Percentiles rank a stretch among this genome's conserved stretches.
phyloP scores from a whole-genome alignment of 35 echinoderm and acorn worm species.

The Stichopus chloronotus region DNA sequence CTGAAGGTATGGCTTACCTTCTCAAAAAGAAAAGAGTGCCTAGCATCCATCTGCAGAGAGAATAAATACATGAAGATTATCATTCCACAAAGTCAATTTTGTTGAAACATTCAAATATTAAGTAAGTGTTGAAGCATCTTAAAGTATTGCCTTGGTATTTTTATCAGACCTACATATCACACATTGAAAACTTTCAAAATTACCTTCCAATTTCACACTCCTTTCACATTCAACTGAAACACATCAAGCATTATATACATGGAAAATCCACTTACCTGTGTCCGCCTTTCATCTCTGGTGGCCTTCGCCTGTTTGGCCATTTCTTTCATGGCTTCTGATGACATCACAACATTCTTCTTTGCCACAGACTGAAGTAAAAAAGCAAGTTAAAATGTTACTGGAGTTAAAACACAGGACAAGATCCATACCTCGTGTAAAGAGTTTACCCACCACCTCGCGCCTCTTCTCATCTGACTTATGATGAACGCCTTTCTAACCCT shows the following conservation, averaged over 20 bases:
- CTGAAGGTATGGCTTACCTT: constrained; percentile 67
- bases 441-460: too few relatives aligned
- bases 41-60: constrained; percentile 83
- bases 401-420: not conserved
- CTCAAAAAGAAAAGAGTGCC: constrained; percentile 82
- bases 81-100: too few relatives aligned
- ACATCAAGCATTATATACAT: too few relatives aligned
- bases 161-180: too few relatives aligned
- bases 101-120: too few relatives aligned
- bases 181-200: too few relatives aligned
- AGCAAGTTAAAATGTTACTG: not conserved
- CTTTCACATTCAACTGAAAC: too few relatives aligned
- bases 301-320: constrained; percentile 99
- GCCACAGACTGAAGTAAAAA: constrained; percentile 81
- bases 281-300: constrained; percentile 87
- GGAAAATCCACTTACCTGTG: constrained; percentile 21
- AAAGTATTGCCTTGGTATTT: too few relatives aligned
- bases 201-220: too few relatives aligned
- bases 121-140: too few relatives aligned
- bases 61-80: constrained; percentile 17
- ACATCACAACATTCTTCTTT: constrained; percentile 99
- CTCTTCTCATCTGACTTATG: too few relatives aligned
- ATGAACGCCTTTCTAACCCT: too few relatives aligned
- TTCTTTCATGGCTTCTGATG: constrained; percentile 95
- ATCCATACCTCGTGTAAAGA: not conserved